Evolutionary conservation across 2,113 vertebrate genomes (phyloP).

Genomic region (Lepisosteus oculatus): DNA sequence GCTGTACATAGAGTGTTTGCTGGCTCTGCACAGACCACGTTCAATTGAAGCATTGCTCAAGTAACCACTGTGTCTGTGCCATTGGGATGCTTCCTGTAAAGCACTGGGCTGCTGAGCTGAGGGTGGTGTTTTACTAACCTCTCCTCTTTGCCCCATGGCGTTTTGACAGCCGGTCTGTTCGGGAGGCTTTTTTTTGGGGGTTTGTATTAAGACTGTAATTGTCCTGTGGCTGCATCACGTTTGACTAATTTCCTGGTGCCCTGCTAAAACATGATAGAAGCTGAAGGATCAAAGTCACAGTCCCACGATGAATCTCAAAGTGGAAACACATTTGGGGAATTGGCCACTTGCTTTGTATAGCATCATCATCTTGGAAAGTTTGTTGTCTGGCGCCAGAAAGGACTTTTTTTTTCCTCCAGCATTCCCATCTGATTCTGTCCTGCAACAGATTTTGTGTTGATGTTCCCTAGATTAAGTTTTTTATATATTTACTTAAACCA

Average conservation of each 20-base stretch:
- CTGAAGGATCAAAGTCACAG: slow-evolving; percentile 5
- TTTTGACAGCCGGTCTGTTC: too few relatives aligned
- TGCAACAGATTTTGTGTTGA: neutral
- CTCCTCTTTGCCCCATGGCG: too few relatives aligned
- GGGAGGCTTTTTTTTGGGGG: too few relatives aligned
- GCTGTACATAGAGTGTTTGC: too few relatives aligned
- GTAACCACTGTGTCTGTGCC: too few relatives aligned
- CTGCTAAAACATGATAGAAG: neutral
- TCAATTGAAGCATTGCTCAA: too few relatives aligned
- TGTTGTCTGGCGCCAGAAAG: slow-evolving; percentile 8
- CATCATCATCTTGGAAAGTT: neutral
- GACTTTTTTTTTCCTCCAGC: neutral
- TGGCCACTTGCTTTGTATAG: slow-evolving; percentile 1
- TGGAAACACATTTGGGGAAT: slow-evolving; percentile 13
- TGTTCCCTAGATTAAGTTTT: too few relatives aligned
- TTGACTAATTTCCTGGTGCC: slow-evolving; percentile 7
- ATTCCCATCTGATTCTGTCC: neutral
- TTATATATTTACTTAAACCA: too few relatives aligned
- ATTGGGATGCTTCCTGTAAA: too few relatives aligned
- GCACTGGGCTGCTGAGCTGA: too few relatives aligned
- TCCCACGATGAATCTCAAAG: slow-evolving; percentile 1
- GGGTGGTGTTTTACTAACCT: too few relatives aligned
- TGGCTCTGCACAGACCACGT: too few relatives aligned
- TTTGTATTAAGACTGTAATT: slow-evolving; percentile 19
- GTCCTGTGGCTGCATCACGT: slow-evolving; percentile 19